Percentiles rank a stretch among this genome's conserved stretches.
Conservation (phyloP, 2,888 invertebrate species). For the Drosophila limbata region DNA sequence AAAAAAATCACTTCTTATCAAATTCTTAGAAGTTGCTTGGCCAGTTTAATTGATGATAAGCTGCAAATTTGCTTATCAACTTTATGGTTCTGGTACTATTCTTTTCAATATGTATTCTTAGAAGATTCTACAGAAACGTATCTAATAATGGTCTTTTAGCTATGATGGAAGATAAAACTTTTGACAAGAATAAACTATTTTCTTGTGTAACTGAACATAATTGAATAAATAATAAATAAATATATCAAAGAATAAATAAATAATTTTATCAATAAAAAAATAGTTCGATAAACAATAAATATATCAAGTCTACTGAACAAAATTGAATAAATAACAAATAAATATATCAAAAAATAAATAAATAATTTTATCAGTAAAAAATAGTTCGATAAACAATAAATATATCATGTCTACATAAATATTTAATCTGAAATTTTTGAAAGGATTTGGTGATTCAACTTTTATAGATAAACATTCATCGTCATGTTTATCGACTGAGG, state of each 20-base stretch:
- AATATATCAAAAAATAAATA: neutral
- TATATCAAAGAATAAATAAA: too few species aligned
- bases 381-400: neutral
- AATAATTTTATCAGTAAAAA: neutral
- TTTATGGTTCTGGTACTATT: constrained; percentile 11
- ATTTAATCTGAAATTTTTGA: neutral
- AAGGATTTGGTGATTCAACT: too few species aligned
- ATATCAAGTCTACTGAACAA: too few species aligned
- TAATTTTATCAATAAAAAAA: too few species aligned
- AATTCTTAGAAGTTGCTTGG: constrained; percentile 38
- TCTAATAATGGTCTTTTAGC: neutral
- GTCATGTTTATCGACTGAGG: too few species aligned
- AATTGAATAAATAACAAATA: neutral
- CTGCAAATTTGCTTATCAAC: constrained; percentile 28
- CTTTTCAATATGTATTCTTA: neutral
- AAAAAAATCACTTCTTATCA: constrained; percentile 30
- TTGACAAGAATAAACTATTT: too few species aligned
- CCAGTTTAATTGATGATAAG: constrained; percentile 21
- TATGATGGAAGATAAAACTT: neutral
- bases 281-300: too few species aligned
- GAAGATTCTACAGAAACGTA: neutral
- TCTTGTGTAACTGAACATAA: too few species aligned
- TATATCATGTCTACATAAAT: neutral
- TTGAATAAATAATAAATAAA: too few species aligned
- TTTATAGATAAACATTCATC: too few species aligned